Evolutionary conservation across 2,797 vertebrate species (phyloP).

Genomic region (Phalanger gymnotis): DNA sequence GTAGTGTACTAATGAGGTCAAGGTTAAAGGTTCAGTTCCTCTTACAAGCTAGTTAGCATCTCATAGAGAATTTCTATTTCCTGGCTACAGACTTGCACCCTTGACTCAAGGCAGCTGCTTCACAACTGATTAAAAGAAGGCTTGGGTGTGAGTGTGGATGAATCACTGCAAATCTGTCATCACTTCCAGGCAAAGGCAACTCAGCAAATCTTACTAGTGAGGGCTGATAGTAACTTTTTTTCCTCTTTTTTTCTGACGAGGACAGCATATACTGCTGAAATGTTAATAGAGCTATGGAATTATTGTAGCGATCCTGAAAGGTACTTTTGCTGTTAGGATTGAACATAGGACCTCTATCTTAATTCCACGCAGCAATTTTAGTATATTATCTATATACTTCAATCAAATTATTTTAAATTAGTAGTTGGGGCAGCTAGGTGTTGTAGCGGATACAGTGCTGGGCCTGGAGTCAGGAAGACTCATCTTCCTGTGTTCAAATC

Average conservation of each 20-base stretch:
- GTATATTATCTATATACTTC: neutral
- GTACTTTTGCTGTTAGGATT: neutral
- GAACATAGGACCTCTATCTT: neutral
- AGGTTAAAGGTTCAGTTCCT: slow-evolving; percentile 8
- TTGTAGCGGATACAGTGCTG: neutral
- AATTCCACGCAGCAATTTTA: neutral
- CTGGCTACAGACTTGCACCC: neutral
- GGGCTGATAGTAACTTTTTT: neutral
- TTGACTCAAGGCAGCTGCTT: slow-evolving; percentile 1
- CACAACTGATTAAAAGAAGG: slow-evolving; percentile 6
- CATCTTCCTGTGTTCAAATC: neutral
- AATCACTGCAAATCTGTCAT: neutral
- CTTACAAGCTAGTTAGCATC: neutral
- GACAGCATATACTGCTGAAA: neutral
- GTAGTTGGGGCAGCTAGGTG: neutral
- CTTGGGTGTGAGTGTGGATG: neutral
- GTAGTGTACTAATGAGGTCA: slow-evolving; percentile 61
- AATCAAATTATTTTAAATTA: neutral
- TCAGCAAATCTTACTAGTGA: neutral
- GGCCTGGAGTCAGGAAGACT: neutral
- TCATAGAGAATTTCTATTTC: neutral
- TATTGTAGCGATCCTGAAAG: neutral
- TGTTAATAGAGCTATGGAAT: neutral
- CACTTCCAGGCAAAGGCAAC: neutral
- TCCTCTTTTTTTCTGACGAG: neutral